phyloP scores from a whole-genome alignment of 2,888 invertebrate species.

The Zele albiditarsus region DNA sequence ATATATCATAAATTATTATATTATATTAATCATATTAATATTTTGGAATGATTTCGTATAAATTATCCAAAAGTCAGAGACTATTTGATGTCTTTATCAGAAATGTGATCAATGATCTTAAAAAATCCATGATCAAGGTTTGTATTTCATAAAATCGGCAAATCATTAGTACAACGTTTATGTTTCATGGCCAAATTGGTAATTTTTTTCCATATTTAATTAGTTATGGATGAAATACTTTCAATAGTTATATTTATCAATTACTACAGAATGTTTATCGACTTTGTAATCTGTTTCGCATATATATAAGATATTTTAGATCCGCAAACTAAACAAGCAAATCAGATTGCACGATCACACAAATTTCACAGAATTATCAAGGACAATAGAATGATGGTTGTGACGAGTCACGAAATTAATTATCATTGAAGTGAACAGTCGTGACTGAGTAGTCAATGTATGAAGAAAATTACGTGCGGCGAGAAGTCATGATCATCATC shows the following conservation, averaged over 20 bases:
- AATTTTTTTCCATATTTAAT: not conserved
- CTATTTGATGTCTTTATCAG: not conserved
- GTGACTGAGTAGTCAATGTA: not conserved
- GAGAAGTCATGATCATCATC: not conserved
- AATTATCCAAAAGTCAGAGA: not conserved
- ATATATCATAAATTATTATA: too few relatives aligned
- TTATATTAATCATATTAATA: too few relatives aligned
- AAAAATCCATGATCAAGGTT: not conserved
- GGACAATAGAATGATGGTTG: not conserved
- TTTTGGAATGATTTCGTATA: not conserved
- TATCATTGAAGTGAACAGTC: not conserved
- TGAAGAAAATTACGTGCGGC: too few relatives aligned
- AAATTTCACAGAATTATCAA: not conserved
- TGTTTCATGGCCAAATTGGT: not conserved
- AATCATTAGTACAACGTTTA: not conserved
- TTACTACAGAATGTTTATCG: too few relatives aligned
- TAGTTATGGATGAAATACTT: too few relatives aligned
- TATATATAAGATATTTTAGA: too few relatives aligned
- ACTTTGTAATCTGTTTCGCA: too few relatives aligned
- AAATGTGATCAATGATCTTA: not conserved
- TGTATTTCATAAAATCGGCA: not conserved
- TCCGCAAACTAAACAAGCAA: too few relatives aligned
- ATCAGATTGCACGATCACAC: too few relatives aligned
- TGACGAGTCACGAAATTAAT: not conserved
- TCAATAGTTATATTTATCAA: too few relatives aligned